Conservation (phyloP, 1,140 invertebrate genomes). For the Drosophila kepulauana region DNA sequence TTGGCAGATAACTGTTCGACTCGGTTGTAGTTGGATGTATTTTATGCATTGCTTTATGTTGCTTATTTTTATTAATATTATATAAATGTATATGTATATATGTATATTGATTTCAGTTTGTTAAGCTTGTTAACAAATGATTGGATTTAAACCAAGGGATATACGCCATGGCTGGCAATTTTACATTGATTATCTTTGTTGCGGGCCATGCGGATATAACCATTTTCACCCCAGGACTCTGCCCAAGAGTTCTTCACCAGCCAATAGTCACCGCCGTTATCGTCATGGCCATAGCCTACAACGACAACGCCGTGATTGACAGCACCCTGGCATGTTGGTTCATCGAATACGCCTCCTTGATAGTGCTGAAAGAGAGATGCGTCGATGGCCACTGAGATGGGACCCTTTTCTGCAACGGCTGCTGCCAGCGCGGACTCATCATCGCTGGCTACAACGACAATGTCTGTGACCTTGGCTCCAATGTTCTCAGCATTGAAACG, state of each 20-base stretch:
- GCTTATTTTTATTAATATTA: too few relatives aligned
- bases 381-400: constrained; percentile 85
- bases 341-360: constrained; percentile 11
- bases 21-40: too few relatives aligned
- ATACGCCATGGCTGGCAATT: constrained; percentile 15
- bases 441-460: constrained; percentile 85
- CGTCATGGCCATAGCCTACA: constrained; percentile 91
- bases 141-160: constrained; percentile 2
- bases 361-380: constrained; percentile 16
- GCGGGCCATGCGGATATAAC: constrained; percentile 88
- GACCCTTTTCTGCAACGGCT: constrained; percentile 91
- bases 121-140: too few relatives aligned
- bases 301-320: constrained; percentile 86
- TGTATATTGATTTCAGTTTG: too few relatives aligned
- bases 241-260: constrained; percentile 88
- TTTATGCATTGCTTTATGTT: too few relatives aligned
- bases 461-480: constrained; percentile 19
- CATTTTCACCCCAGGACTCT: constrained; percentile 86
- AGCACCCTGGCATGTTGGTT: constrained; percentile 66
- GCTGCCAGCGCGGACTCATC: constrained; percentile 89
- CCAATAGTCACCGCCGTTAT: constrained; percentile 87
- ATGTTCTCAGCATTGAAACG: constrained; percentile 17
- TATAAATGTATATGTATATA: too few relatives aligned
- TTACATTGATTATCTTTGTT: constrained; percentile 64
- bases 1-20: too few relatives aligned